phyloP scores from a whole-genome alignment of 2,797 vertebrate species.

The Eulemur albifrons region DNA sequence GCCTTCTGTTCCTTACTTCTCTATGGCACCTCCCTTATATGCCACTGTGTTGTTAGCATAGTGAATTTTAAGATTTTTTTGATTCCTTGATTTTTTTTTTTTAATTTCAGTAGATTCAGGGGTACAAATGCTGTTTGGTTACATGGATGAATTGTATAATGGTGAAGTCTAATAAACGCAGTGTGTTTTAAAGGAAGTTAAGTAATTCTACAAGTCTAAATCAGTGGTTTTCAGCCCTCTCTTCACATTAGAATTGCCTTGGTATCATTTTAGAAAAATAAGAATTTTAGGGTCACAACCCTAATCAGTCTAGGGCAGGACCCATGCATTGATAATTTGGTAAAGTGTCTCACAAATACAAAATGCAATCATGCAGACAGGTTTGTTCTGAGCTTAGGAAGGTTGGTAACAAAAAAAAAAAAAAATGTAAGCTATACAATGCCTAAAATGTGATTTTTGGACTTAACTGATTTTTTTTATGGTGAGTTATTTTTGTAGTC shows the following conservation, averaged over 20 bases:
- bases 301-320: not conserved
- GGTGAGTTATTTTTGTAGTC: not conserved
- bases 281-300: not conserved
- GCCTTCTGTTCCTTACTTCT: not conserved
- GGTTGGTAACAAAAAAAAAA: not conserved
- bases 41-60: not conserved
- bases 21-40: not conserved
- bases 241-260: not conserved
- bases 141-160: not conserved
- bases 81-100: not conserved
- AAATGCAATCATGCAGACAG: not conserved
- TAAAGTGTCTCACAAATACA: not conserved
- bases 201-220: not conserved
- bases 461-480: not conserved
- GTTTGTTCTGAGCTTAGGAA: not conserved
- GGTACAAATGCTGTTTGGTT: not conserved
- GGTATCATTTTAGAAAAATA: not conserved
- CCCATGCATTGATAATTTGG: not conserved
- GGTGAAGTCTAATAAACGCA: not conserved
- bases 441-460: not conserved
- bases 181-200: not conserved
- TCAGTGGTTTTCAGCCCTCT: not conserved
- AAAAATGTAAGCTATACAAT: not conserved
- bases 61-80: not conserved
- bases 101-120: not conserved